Base-by-base conservation (phyloP, 1,140 invertebrate species). In the Asbolus verrucosus region DNA sequence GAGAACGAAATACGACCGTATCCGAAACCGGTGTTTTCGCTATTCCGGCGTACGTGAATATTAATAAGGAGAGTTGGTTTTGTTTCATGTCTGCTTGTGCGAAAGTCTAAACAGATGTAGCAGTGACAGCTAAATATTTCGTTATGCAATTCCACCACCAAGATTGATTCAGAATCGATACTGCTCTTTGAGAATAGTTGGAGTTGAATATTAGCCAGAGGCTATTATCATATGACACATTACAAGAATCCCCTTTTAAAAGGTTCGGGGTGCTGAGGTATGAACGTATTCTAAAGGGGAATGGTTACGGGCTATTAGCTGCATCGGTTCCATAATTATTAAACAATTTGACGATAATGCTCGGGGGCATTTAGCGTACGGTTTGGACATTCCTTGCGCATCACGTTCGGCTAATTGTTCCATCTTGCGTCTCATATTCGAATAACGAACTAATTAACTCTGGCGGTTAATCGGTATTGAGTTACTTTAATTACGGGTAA, bases 291-390 rank as follows among this genome's bases (percentile, higher is more conserved):
- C 9, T 9, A 9, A 38, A 33, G 38, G 60, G 60, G 30, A 72
- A 72, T 72, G 67, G 65, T 65, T 72, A 65, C 65, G 54, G 60
- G 70, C 65, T 72, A 72, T 72, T 72, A 72, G 70, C 70, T 63
- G 43, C 70, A 72, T 43, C 65, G 59, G 70, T 72, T 54, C 65
- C 66, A 65, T 72, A 72, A 72, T 72, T 72, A 72, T 72, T 72
- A 72, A 69, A 72, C 67, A 72, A 72, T 72, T 72, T 62, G 38
- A 30, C 46, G 21, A 54, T 21, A 30, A n/a, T n/a, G n/a, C n/a
- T 21, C 46, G 21, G 46, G 46, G 46, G 46, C 46, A 54, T 54
- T 54, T 50, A 21, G 43, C 21, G 16, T 50, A 50, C 16, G 43
- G 43, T 50, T 46, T 54, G 46, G 46, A 54, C 46, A 54, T 54